Evolutionary conservation across 2,888 invertebrate genomes (phyloP), one percentile per base, ranked within the genome.

Genomic region (Alviniconcha strummeri): DNA sequence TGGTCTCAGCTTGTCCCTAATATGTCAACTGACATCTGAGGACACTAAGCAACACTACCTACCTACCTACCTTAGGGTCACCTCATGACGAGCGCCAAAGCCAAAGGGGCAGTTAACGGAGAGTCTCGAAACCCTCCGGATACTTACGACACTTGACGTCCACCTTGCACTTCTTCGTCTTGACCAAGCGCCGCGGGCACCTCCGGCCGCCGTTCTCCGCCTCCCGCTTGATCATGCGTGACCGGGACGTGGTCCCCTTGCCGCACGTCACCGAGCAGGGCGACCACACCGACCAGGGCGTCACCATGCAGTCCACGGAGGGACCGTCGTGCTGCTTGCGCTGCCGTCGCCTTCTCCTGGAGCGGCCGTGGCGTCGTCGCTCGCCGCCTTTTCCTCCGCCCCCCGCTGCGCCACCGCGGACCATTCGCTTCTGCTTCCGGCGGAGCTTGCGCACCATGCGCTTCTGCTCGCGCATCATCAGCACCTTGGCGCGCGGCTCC

Each of bases 251-350:
- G 54, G 86, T 79, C 0, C 89, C 90, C 56, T 85, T 84, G 13
- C 91, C 92, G 86, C 93, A 93, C 0, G 91, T 91, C 60, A 88
- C 90, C 0, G 93, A 91, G 84, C 94, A 94, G 17, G 89, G 84
- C 4, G 90, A 88, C 93, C 93, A 93, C 6, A 88, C 86, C 1
- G 91, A 86, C 92, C 92, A 93, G 8, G 89, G 86, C 7, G 92
- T 90, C 0, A 92, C 89, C 89, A 91, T 89, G 87, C 93, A 93
- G 87, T 92, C 88, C 56, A 89, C 87, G 54, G 75, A 81, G 0
- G 88, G 86, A 55, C 88, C 88, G 57, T 81, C 83, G 54, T 83
- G 60, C 13, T 81, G 71, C 17, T 80, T 67, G 4, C 84, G 85
- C 81, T 86, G 87, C 54, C 86, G 82, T 71, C 84, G 84, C 83